Evolutionary conservation across 1,140 invertebrate genomes (phyloP), one percentile per base, ranked within the genome.

Genomic region (Saccostrea glomerata): DNA sequence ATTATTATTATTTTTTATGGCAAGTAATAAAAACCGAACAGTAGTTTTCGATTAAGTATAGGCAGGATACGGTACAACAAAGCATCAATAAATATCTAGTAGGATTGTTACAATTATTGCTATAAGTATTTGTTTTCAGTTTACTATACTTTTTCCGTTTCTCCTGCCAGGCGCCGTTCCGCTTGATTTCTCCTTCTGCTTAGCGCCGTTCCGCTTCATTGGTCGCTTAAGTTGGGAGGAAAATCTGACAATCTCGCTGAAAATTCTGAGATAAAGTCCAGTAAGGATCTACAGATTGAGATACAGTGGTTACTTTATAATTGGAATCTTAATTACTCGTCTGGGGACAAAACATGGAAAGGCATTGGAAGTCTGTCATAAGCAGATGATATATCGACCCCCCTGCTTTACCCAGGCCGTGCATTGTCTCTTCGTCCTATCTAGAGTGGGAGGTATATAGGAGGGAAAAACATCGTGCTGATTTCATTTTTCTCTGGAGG

Each of bases 401-500:
- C 70, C 15, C 17, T 17, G 58, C 5, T 20, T 20, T 47, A 9
- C 1, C 47, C 47, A 7, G 47, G 9, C 47, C 47, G 9, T 47
- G 9, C 58, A 20, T 63, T 63, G 58, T 63, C 58, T n/a, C 15
- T 20, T 15, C 7, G 70, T 5, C 25, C 30, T 6, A 36, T 3
- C 70, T 15, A 3, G 36, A 36, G 25, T 40, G 70, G 70, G 70
- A 77, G 70, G 70, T 30, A 12, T 30, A 12, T 23, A 17, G 12
- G 13, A 63, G 58, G n/a, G n/a, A 17, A 12, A 77, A 77, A 77
- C 15, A 77, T 77, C 25, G 25, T 36, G 70, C 36, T 17, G 70
- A 77, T 77, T 77, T 77, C 30, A 77, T 77, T 30, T 77, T 25
- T 30, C 70, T 15, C 70, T 25, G 25, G 70, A 73, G 70, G 70